phyloP scores from a whole-genome alignment of 2,888 invertebrate species.

The Blera fallax region DNA sequence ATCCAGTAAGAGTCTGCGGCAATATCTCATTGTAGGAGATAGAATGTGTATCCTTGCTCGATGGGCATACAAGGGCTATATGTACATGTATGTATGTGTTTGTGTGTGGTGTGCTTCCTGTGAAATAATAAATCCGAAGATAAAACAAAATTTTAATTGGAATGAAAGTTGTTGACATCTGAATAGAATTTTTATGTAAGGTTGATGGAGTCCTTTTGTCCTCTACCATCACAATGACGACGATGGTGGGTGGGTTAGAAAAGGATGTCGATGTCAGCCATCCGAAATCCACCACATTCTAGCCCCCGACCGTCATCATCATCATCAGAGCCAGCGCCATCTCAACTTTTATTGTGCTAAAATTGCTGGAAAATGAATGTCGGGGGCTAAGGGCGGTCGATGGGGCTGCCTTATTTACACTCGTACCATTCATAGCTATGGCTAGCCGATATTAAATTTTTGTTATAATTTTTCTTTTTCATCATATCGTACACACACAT shows the following conservation, averaged over 20 bases:
- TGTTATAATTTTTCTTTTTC: background rate
- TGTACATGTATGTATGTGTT: background rate
- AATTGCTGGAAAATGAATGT: constrained; percentile 38
- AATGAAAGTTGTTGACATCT: constrained; percentile 61
- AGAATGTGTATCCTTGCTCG: background rate
- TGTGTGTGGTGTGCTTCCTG: constrained; percentile 3
- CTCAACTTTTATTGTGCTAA: constrained; percentile 32
- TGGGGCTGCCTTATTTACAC: background rate
- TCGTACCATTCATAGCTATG: background rate
- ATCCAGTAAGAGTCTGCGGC: background rate
- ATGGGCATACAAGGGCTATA: background rate
- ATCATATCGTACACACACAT: background rate
- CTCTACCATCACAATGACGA: background rate
- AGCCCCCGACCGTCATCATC: constrained; percentile 22
- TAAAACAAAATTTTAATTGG: constrained; percentile 63
- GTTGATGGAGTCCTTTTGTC: constrained; percentile 55
- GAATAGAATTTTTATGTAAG: constrained; percentile 59
- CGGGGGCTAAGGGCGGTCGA: constrained; percentile 9
- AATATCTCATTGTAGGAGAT: background rate
- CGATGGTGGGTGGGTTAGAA: background rate
- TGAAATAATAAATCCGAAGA: constrained; percentile 54
- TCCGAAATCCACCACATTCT: background rate
- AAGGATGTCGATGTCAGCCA: constrained; percentile 1
- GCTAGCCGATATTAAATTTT: constrained; percentile 1
- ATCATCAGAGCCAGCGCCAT: background rate